Conservation (phyloP, 2,888 invertebrate genomes). For the Galeruca laticollis region DNA sequence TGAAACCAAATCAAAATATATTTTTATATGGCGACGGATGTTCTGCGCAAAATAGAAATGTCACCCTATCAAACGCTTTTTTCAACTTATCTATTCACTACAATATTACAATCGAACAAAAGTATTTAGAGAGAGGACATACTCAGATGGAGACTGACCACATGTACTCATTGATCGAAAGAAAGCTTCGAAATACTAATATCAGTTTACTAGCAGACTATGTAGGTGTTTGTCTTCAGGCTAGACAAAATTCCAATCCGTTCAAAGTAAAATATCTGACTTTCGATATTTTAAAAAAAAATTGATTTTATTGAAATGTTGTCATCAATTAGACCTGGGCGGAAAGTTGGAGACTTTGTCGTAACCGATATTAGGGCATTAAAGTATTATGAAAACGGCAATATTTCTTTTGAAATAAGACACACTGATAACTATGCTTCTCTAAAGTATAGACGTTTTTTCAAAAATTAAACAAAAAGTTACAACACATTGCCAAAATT, state of each 20-base stretch:
- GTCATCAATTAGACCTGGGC: constrained; percentile 34
- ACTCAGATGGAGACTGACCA: constrained; percentile 43
- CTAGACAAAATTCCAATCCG: constrained; percentile 31
- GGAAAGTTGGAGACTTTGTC: constrained; percentile 31
- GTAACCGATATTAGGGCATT: constrained; percentile 29
- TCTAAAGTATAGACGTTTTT: too few species aligned
- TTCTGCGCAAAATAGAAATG: constrained; percentile 37
- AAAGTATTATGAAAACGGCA: too few species aligned
- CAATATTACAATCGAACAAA: constrained; percentile 40
- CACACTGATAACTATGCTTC: too few species aligned
- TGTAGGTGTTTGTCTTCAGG: constrained; percentile 25
- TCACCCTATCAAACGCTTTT: constrained; percentile 34
- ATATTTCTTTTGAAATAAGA: too few species aligned
- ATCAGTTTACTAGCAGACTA: constrained; percentile 39
- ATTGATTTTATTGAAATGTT: constrained; percentile 25
- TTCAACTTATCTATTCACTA: constrained; percentile 34
- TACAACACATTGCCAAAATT: background rate
- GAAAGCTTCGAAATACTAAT: constrained; percentile 28
- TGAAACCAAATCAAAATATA: background rate
- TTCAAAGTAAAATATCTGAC: constrained; percentile 32
- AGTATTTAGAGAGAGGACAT: constrained; percentile 39
- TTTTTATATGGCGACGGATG: constrained; percentile 36
- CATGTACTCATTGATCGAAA: constrained; percentile 39
- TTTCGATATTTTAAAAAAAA: constrained; percentile 31
- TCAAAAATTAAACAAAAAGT: too few species aligned